Evolutionary conservation across 2,888 invertebrate genomes (phyloP).

Genomic region (Psylliodes chrysocephalus): DNA sequence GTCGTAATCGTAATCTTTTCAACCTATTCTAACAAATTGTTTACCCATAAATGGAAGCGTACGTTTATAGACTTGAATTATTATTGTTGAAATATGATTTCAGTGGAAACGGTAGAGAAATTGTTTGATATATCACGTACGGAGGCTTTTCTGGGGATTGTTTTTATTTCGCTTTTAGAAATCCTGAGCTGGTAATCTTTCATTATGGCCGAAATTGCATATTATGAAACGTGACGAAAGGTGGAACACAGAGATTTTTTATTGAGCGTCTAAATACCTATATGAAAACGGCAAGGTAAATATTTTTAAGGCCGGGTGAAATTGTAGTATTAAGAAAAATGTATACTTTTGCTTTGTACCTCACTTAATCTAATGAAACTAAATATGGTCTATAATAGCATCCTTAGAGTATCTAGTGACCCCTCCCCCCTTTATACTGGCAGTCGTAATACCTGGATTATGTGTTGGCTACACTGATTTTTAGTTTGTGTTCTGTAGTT

Average conservation of each 20-base stretch:
- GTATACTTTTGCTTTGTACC: too few relatives aligned
- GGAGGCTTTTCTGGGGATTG: constrained; percentile 9
- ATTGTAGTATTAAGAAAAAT: too few relatives aligned
- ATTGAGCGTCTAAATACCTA: constrained; percentile 3
- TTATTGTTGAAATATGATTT: constrained; percentile 15
- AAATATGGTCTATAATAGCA: too few relatives aligned
- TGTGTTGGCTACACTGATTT: too few relatives aligned
- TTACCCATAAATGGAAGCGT: constrained; percentile 1
- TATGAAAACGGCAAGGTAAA: neutral
- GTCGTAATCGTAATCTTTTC: neutral
- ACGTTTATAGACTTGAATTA: constrained; percentile 2
- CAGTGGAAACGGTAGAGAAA: constrained; percentile 12
- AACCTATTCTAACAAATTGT: constrained; percentile 18
- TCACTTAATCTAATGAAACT: too few relatives aligned
- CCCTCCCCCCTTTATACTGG: too few relatives aligned
- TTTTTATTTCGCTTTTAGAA: constrained; percentile 22
- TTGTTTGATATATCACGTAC: constrained; percentile 24
- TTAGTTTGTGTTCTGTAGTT: too few relatives aligned
- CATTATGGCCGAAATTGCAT: constrained; percentile 36
- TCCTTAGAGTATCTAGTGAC: too few relatives aligned
- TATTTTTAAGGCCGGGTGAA: too few relatives aligned
- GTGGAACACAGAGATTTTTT: constrained; percentile 28
- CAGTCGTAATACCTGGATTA: too few relatives aligned
- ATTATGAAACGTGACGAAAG: constrained; percentile 35
- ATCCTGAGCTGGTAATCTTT: constrained; percentile 31